phyloP scores from a whole-genome alignment of 2,113 vertebrate species.

The Lucifuga dentata region DNA sequence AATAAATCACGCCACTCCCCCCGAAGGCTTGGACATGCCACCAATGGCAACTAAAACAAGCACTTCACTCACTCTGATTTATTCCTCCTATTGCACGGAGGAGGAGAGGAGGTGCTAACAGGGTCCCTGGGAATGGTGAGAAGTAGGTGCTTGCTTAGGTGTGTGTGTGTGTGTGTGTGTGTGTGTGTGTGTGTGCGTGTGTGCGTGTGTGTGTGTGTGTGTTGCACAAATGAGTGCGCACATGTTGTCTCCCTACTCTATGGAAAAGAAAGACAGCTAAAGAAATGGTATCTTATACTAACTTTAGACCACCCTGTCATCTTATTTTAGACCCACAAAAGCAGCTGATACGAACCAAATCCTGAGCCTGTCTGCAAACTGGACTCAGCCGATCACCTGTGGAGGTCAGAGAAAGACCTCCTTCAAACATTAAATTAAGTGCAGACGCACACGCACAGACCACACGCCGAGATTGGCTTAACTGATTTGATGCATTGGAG shows the following conservation, averaged over 20 bases:
- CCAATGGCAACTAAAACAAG: slow-evolving; percentile 77
- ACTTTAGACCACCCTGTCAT: slow-evolving; percentile 41
- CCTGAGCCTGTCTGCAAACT: slow-evolving; percentile 27
- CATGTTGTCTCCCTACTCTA: too few relatives aligned
- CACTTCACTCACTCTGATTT: slow-evolving; percentile 75
- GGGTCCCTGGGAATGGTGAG: slow-evolving; percentile 68
- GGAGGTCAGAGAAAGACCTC: slow-evolving; percentile 37
- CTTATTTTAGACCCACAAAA: slow-evolving; percentile 28
- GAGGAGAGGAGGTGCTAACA: slow-evolving; percentile 69
- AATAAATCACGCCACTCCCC: slow-evolving; percentile 70
- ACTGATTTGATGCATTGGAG: slow-evolving; percentile 52
- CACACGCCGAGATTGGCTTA: slow-evolving; percentile 29
- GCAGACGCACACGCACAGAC: slow-evolving; percentile 6
- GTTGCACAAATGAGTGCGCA: too few relatives aligned
- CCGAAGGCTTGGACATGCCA: slow-evolving; percentile 68
- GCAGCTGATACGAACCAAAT: slow-evolving; percentile 17
- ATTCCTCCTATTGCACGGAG: slow-evolving; percentile 65
- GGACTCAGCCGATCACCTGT: slow-evolving; percentile 50
- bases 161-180: slow-evolving; percentile 24
- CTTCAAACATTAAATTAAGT: slow-evolving; percentile 49
- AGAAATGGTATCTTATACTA: background rate
- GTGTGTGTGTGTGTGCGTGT: too few relatives aligned
- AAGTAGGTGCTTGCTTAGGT: slow-evolving; percentile 36
- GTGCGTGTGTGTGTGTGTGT: too few relatives aligned
- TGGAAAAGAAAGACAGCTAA: too few relatives aligned